Evolutionary conservation across 2,797 vertebrate species (phyloP), one percentile per base, ranked within the genome.

Genomic region (Gadopsis bispinosus): DNA sequence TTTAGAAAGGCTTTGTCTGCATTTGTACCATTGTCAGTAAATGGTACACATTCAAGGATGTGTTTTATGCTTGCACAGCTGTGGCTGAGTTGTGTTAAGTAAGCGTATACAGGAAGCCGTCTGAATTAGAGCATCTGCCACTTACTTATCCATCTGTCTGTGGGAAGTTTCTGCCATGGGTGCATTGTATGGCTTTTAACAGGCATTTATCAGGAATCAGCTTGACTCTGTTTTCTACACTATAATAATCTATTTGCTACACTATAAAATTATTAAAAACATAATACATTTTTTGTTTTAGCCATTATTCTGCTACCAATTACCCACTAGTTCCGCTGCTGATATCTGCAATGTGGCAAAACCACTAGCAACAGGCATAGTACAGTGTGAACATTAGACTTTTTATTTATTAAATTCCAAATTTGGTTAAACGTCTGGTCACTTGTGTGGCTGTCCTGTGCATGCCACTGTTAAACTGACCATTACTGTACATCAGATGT

Each of bases 31-130:
- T 48, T 86, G 51, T 56, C 65, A 60, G 59, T 33, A 26, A 22
- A 56, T 51, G n/a, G 55, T 48, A 20, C 7, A 26, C 35, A 62
- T 76, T 65, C 10, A 64, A 26, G 43, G 37, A 41, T 73, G 67
- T 62, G 51, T 63, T 80, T 73, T 51, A 22, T 79, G 80, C 79
- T 84, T 69, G 33, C 73, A 61, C 80, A 86, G 85, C 81, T 75
- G 69, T 71, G 53, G 26, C 31, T 39, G 41, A 68, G 61, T 74
- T 68, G 12, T 77, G 71, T 66, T 51, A 59, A 35, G 62, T 56
- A 81, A 73, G 53, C 79, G 85, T 75, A 55, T 26, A 31, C 65
- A 70, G 71, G 72, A 73, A 73, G 47, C 14, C 0, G 33, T 54
- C 56, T 56, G 65, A 55, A 64, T 62, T 20, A 54, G 33, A 73